Conservation (phyloP, 2,113 vertebrate genomes). For the Microcebus griseorufus region DNA sequence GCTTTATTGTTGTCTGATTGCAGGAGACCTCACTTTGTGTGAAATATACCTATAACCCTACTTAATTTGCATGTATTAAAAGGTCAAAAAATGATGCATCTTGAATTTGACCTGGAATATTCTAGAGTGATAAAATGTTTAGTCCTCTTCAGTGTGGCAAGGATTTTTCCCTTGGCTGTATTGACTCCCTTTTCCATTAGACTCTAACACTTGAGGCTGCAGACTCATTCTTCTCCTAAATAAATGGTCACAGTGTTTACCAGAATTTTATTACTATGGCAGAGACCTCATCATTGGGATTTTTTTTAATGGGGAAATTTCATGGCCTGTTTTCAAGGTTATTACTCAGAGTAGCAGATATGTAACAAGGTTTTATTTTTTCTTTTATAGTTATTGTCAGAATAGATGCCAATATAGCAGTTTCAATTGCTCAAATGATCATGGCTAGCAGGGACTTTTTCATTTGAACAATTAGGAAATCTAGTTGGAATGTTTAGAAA, state of each 20-base stretch:
- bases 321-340: slow-evolving; percentile 79
- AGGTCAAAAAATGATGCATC: slow-evolving; percentile 49
- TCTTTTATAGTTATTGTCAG: slow-evolving; percentile 72
- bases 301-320: slow-evolving; percentile 70
- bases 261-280: slow-evolving; percentile 68
- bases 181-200: slow-evolving; percentile 67
- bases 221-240: slow-evolving; percentile 68
- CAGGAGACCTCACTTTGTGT: neutral
- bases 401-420: slow-evolving; percentile 57
- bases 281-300: slow-evolving; percentile 65
- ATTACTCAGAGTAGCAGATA: slow-evolving; percentile 77
- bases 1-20: neutral
- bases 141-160: neutral
- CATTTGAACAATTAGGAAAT: slow-evolving; percentile 80
- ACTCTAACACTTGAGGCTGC: slow-evolving; percentile 6
- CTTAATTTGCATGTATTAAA: slow-evolving; percentile 56
- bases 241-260: slow-evolving; percentile 74
- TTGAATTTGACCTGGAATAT: slow-evolving; percentile 59
- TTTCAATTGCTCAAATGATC: slow-evolving; percentile 76
- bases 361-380: slow-evolving; percentile 75
- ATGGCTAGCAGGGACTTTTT: slow-evolving; percentile 70
- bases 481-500: slow-evolving; percentile 71
- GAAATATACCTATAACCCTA: neutral
- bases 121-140: slow-evolving; percentile 41
- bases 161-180: slow-evolving; percentile 58